Evolutionary conservation across 2,113 vertebrate species (phyloP).

Genomic region (Brevimyrus niger): DNA sequence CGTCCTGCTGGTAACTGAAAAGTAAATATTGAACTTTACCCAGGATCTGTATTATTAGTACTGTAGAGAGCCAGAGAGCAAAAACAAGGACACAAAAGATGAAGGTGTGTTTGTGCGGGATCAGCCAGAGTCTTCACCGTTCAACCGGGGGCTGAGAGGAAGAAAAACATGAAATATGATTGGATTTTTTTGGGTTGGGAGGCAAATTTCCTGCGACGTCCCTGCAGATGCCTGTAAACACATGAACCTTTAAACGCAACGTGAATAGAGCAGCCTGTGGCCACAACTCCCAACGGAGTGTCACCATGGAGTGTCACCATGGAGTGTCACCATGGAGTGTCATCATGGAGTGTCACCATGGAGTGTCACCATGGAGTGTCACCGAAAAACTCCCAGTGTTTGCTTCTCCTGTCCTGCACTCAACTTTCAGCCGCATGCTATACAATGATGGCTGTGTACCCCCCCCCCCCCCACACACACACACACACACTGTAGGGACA

Average conservation of each 20-base stretch:
- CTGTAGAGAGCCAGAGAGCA: background rate
- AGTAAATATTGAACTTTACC: slow-evolving; percentile 58
- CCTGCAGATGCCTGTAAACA: background rate
- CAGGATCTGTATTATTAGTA: slow-evolving; percentile 20
- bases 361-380: no score
- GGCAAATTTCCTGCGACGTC: background rate
- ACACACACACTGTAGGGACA: background rate
- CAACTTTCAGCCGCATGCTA: background rate
- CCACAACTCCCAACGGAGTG: no score
- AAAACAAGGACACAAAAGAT: slow-evolving; percentile 23
- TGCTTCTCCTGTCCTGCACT: background rate
- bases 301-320: no score
- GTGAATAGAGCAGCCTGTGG: background rate
- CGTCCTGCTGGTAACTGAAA: slow-evolving; percentile 27
- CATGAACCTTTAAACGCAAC: background rate
- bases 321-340: no score
- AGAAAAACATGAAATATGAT: background rate
- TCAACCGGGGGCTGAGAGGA: background rate
- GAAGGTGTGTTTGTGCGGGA: background rate
- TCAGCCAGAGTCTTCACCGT: background rate
- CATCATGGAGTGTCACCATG: no score
- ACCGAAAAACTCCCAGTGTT: background rate
- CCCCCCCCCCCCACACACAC: background rate
- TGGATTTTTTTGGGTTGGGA: background rate
- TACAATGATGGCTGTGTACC: background rate